Evolutionary conservation across 2,888 invertebrate species (phyloP).

Genomic region (Hyles lineata): DNA sequence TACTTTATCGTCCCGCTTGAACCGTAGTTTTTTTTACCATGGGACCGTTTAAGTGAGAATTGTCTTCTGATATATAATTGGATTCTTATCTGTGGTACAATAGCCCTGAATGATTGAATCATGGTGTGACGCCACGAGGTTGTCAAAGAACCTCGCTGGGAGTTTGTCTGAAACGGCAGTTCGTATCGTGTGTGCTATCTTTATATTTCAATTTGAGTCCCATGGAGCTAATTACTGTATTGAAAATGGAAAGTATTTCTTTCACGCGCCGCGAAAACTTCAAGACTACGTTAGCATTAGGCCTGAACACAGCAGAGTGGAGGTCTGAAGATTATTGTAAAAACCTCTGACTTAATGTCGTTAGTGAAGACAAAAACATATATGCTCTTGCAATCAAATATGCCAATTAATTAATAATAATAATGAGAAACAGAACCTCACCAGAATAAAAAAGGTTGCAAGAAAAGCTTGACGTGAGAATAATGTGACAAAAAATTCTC

Average conservation of each 20-base stretch:
- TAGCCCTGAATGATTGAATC: constrained; percentile 51
- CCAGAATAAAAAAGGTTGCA: too few relatives aligned
- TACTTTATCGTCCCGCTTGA: constrained; percentile 57
- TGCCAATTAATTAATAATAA: too few relatives aligned
- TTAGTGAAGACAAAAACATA: too few relatives aligned
- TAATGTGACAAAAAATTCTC: too few relatives aligned
- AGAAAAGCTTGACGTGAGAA: too few relatives aligned
- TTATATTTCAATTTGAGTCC: constrained; percentile 17
- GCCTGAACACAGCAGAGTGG: too few relatives aligned
- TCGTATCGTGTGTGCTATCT: neutral
- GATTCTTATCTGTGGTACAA: constrained; percentile 66
- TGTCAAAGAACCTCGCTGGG: constrained; percentile 33
- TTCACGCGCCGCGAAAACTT: too few relatives aligned
- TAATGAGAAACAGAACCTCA: too few relatives aligned
- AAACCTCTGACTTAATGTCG: too few relatives aligned
- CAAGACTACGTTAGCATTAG: too few relatives aligned
- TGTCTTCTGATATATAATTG: constrained; percentile 73
- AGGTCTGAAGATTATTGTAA: too few relatives aligned
- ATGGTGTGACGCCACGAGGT: constrained; percentile 44
- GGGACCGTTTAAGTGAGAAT: constrained; percentile 74
- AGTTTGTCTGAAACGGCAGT: constrained; percentile 18
- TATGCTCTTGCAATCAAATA: too few relatives aligned
- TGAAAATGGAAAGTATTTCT: constrained; percentile 23
- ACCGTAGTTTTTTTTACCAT: constrained; percentile 63
- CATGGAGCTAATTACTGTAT: constrained; percentile 16